These are phyloP conservation scores for Sussaba pulchella DNA, from an alignment of 2,888 invertebrate genomes.

Conservation along the genomic window DNA sequence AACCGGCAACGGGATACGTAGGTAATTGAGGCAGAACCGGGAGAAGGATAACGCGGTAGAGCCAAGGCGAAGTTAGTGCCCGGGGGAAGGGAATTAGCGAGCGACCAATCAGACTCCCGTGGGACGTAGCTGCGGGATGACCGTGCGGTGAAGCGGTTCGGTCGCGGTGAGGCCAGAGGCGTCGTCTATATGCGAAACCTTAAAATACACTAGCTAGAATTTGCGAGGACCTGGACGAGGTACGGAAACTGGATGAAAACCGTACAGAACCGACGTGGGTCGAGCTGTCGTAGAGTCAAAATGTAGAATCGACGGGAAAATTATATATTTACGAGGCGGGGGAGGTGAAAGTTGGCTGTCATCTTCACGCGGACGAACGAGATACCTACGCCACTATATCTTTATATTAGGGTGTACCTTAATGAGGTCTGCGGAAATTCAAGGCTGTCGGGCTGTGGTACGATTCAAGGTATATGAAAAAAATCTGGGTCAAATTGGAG, in stretches of 20 bases:
- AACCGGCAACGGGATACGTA: background rate
- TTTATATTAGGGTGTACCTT: no score
- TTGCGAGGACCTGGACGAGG: slow-evolving; percentile 4
- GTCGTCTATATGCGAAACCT: slow-evolving; percentile 26
- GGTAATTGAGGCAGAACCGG: background rate
- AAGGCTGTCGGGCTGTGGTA: no score
- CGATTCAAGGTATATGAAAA: no score
- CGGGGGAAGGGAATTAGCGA: slow-evolving; percentile 68
- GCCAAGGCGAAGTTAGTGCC: slow-evolving; percentile 66
- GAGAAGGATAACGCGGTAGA: slow-evolving; percentile 52
- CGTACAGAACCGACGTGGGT: slow-evolving; percentile 17
- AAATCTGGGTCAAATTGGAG: no score
- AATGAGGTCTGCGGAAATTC: no score
- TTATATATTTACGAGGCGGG: no score
- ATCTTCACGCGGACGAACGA: no score
- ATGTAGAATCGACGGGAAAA: slow-evolving; percentile 30
- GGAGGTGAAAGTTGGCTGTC: no score
- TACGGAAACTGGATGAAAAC: slow-evolving; percentile 17
- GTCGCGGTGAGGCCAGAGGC: slow-evolving; percentile 37
- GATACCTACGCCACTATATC: no score
- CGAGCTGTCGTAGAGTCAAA: slow-evolving; percentile 30
- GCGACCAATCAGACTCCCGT: slow-evolving; percentile 68
- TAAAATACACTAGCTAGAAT: slow-evolving; percentile 43
- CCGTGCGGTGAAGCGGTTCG: slow-evolving; percentile 27
- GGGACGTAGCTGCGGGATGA: slow-evolving; percentile 49